phyloP scores from a whole-genome alignment of 2,888 invertebrate species.

The Oligia strigilis region DNA sequence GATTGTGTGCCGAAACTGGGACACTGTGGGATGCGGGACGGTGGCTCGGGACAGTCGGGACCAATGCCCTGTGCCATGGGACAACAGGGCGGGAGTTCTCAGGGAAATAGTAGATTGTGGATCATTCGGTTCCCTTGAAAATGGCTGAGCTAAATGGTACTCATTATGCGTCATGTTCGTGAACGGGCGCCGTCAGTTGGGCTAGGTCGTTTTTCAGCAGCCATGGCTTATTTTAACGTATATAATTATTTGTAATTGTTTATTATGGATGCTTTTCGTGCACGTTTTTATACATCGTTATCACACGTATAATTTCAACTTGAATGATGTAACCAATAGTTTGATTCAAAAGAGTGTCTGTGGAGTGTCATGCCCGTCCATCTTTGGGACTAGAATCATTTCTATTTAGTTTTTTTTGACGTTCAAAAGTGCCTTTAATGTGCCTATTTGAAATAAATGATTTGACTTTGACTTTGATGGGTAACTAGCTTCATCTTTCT shows the following conservation, averaged over 20 bases:
- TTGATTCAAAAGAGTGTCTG: background rate
- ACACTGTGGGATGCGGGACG: slow-evolving; percentile 4
- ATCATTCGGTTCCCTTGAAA: background rate
- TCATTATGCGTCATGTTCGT: background rate
- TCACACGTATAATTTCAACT: background rate
- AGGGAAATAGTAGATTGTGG: background rate
- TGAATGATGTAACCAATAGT: background rate
- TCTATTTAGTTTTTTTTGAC: too few species aligned
- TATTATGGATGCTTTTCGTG: background rate
- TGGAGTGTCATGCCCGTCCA: background rate
- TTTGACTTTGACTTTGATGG: too few species aligned
- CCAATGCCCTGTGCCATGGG: background rate
- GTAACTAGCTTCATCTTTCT: background rate
- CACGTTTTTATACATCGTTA: background rate
- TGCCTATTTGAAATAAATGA: too few species aligned
- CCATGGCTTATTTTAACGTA: background rate
- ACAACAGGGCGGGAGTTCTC: background rate
- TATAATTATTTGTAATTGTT: background rate
- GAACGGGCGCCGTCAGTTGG: background rate
- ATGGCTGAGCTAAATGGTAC: background rate
- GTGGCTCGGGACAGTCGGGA: background rate
- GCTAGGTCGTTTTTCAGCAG: too few species aligned
- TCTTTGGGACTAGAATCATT: too few species aligned
- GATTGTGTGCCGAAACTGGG: slow-evolving; percentile 25
- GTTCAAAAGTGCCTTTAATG: too few species aligned